These are phyloP conservation scores for Alentia gelatinosa DNA, from an alignment of 2,888 invertebrate species.

Conservation along the genomic window DNA sequence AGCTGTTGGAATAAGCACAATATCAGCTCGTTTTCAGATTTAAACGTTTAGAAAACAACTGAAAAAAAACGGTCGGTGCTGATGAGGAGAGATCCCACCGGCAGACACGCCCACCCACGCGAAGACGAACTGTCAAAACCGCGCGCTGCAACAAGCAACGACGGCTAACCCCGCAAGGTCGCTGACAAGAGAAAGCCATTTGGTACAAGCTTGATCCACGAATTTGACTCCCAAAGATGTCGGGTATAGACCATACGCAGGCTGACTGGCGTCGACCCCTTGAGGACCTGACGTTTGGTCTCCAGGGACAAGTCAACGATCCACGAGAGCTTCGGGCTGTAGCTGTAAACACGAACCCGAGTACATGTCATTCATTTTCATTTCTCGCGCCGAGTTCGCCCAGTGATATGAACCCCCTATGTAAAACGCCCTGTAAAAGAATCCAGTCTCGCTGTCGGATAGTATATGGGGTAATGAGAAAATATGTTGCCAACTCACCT, in stretches of 20 bases:
- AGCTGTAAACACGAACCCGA: not conserved
- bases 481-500: conserved; percentile 46
- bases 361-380: not conserved
- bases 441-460: not conserved
- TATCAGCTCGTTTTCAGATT: no score
- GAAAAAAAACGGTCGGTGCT: no score
- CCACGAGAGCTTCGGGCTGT: not conserved
- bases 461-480: not conserved
- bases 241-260: not conserved
- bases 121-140: not conserved
- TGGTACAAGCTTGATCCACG: not conserved
- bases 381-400: not conserved
- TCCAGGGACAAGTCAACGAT: no score
- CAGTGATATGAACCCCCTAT: not conserved
- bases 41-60: no score
- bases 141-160: no score
- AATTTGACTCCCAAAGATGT: not conserved
- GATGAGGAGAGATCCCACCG: no score
- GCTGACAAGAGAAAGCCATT: not conserved
- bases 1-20: no score
- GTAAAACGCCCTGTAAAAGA: not conserved
- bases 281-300: not conserved
- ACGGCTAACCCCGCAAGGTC: not conserved
- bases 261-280: not conserved
- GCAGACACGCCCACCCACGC: conserved; percentile 15